A percentile compares a stretch with the other conserved stretches of the same genome.
Evolutionary conservation across 2,113 vertebrate genomes (phyloP).

Genomic region (Trogon melanurus): DNA sequence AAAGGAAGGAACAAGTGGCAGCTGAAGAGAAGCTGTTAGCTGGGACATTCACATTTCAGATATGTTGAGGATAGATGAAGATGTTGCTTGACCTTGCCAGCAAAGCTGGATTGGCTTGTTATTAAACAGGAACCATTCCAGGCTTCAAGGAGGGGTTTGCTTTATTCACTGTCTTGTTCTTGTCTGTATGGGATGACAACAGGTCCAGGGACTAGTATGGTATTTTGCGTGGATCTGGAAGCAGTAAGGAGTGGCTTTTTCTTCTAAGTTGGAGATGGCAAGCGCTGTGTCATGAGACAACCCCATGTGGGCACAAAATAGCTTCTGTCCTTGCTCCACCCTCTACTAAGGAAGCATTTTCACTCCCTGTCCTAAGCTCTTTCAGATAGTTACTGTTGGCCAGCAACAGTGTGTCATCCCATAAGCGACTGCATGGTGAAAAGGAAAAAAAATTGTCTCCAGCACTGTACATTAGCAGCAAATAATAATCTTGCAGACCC

Average conservation of each 20-base stretch:
- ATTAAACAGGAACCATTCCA: not conserved
- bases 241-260: not conserved
- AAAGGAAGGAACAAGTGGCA: not conserved
- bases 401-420: not conserved
- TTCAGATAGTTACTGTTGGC: not conserved
- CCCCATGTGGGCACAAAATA: not conserved
- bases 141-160: not conserved
- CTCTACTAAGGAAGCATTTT: not conserved
- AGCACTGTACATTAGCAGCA: not conserved
- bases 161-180: not conserved
- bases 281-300: not conserved
- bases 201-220: not conserved
- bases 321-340: not conserved
- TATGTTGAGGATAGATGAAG: not conserved
- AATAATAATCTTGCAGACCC: not conserved
- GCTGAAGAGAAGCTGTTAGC: not conserved
- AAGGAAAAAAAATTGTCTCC: not conserved
- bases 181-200: not conserved
- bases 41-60: not conserved
- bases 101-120: not conserved
- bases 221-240: not conserved
- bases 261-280: not conserved
- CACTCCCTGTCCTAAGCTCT: not conserved
- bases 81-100: not conserved
- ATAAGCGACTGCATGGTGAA: not conserved